Conservation (phyloP, 2,113 vertebrate species). For the Tachysurus vachellii region DNA sequence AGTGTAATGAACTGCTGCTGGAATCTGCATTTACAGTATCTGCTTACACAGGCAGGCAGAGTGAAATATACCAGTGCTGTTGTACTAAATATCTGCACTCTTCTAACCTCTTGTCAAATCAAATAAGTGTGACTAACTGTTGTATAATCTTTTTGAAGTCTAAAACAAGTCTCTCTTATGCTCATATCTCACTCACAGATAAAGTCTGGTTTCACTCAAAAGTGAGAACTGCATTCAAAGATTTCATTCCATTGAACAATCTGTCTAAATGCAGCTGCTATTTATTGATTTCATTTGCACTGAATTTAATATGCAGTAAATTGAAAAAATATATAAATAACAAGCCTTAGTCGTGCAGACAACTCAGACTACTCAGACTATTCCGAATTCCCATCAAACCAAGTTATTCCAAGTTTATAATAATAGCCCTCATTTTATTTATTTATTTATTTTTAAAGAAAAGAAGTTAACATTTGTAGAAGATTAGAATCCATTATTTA, state of each 20-base stretch:
- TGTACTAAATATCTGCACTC: background rate
- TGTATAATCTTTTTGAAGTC: background rate
- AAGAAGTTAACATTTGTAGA: background rate
- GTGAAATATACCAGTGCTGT: background rate
- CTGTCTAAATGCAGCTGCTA: background rate
- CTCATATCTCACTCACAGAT: background rate
- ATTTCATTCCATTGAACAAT: background rate
- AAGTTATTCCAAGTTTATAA: background rate
- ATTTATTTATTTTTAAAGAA: background rate
- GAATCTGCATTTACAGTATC: background rate
- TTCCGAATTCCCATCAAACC: background rate
- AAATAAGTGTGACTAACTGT: background rate
- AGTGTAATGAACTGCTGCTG: background rate
- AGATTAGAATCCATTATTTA: background rate
- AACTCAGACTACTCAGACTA: background rate
- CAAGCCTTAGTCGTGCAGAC: background rate
- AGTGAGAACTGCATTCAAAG: background rate
- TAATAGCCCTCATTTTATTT: background rate
- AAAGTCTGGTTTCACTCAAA: background rate
- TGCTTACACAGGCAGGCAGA: background rate
- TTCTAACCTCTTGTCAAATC: background rate
- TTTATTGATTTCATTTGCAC: background rate
- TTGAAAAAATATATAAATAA: slow-evolving; percentile 5
- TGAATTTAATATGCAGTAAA: background rate
- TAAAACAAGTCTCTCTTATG: background rate